Evolutionary conservation across 2,113 vertebrate genomes (phyloP).

Genomic region (Danionella cerebrum): DNA sequence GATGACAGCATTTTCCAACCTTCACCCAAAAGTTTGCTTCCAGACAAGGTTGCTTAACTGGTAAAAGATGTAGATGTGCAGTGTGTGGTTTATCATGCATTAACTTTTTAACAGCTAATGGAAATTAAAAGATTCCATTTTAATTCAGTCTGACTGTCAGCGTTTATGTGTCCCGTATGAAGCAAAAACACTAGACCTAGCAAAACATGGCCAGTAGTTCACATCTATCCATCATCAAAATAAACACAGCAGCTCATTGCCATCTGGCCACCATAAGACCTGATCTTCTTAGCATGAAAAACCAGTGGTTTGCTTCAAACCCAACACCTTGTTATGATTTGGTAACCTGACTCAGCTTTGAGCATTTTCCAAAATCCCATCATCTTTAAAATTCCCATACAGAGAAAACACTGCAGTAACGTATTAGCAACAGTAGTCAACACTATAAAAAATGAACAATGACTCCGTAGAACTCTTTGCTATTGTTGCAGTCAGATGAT

Average conservation of each 20-base stretch:
- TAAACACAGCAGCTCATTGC: constrained; percentile 28
- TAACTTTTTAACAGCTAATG: neutral
- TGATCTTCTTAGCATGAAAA: neutral
- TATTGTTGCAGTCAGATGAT: too few relatives aligned
- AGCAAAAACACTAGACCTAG: neutral
- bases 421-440: too few relatives aligned
- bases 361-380: neutral
- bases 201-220: constrained; percentile 27
- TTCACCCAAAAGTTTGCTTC: neutral
- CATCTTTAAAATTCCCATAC: too few relatives aligned
- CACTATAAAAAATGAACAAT: too few relatives aligned
- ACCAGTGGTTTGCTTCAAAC: constrained; percentile 13
- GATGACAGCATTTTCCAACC: constrained; percentile 28
- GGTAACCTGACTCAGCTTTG: constrained; percentile 28
- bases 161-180: neutral
- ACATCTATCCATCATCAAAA: constrained; percentile 39
- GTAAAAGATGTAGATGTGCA: constrained; percentile 11
- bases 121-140: neutral
- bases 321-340: constrained; percentile 17
- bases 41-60: neutral
- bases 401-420: too few relatives aligned
- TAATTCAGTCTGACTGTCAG: neutral
- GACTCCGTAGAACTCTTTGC: too few relatives aligned
- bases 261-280: constrained; percentile 43
- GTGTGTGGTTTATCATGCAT: neutral